phyloP scores from a whole-genome alignment of 1,140 invertebrate genomes.

The Zaprionus tsacasi region DNA sequence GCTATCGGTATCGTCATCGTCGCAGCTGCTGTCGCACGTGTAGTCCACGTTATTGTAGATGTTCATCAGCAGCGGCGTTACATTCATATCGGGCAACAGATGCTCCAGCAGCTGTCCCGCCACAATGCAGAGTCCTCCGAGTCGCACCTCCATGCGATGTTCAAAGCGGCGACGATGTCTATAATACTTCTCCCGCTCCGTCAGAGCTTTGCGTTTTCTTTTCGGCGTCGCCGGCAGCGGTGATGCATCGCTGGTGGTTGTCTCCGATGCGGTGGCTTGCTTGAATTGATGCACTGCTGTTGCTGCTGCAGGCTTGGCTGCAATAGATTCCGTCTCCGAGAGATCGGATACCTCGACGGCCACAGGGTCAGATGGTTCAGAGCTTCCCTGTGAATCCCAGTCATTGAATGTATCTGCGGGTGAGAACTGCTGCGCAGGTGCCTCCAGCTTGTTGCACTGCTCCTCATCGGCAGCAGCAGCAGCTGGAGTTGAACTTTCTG shows the following conservation, averaged over 20 bases:
- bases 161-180: slow-evolving; percentile 72
- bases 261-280: slow-evolving; percentile 4
- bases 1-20: slow-evolving; percentile 4
- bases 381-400: slow-evolving; percentile 27
- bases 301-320: not conserved
- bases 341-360: slow-evolving; percentile 35
- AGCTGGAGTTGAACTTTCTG: not conserved
- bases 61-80: slow-evolving; percentile 48
- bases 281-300: not conserved
- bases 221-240: not conserved
- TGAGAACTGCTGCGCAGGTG: not conserved
- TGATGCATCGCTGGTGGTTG: not conserved
- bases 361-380: slow-evolving; percentile 37
- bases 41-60: slow-evolving; percentile 25
- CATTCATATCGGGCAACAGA: slow-evolving; percentile 54
- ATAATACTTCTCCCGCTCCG: slow-evolving; percentile 64
- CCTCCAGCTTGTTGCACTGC: not conserved
- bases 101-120: slow-evolving; percentile 64
- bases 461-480: slow-evolving; percentile 11
- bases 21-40: slow-evolving; percentile 34
- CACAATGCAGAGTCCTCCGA: slow-evolving; percentile 60
- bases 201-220: slow-evolving; percentile 37
- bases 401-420: slow-evolving; percentile 19
- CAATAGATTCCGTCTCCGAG: slow-evolving; percentile 22
- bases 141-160: slow-evolving; percentile 67